Evolutionary conservation across 2,113 vertebrate species (phyloP), one percentile per base, ranked within the genome.

Genomic region (Gobiocypris rarus): DNA sequence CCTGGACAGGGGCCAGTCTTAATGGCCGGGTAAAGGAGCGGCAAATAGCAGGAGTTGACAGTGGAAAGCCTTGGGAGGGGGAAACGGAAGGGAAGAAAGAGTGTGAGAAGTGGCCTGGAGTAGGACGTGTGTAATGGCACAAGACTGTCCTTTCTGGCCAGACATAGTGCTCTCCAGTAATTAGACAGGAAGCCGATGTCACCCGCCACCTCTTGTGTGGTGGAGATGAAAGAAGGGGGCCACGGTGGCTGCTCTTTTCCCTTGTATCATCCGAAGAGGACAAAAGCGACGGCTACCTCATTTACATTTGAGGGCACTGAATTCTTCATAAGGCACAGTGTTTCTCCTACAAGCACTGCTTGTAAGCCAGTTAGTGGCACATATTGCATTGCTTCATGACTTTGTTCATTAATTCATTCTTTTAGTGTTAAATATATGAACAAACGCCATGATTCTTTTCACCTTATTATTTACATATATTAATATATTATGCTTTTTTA

Each of bases 31-130:
- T 84, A 74, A 89, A 89, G 77, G 50, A 85, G 84, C 74, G 82
- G 84, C 78, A 84, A 84, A 84, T 81, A 80, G 81, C 84, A 75
- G 77, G 73, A 87, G 63, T n/a, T 85, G 86, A 87, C 86, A 86
- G 76, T 43, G 81, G 67, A 24, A 50, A 52, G 83, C 83, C 82
- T 52, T 58, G 70, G 70, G 78, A 85, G 56, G 80, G 61, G 65
- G 24, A 61, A 74, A 28, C 2, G 78, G 26, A 76, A 70, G 34
- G 52, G 22, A 67, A 45, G 81, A 41, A 73, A 75, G 50, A 69
- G 59, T 71, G 13, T 58, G 34, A 84, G 22, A 75, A 84, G 67
- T 74, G 74, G 48, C 59, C 48, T 58, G 41, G 63, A 71, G 79
- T 74, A 75, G 78, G 75, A 74, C 52, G 13, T 75, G 52, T 45